Percentiles rank a stretch among this genome's conserved stretches.
These are phyloP conservation scores for Aleiodes leptofemur DNA, from an alignment of 2,888 invertebrate genomes.

Conservation along the genomic window DNA sequence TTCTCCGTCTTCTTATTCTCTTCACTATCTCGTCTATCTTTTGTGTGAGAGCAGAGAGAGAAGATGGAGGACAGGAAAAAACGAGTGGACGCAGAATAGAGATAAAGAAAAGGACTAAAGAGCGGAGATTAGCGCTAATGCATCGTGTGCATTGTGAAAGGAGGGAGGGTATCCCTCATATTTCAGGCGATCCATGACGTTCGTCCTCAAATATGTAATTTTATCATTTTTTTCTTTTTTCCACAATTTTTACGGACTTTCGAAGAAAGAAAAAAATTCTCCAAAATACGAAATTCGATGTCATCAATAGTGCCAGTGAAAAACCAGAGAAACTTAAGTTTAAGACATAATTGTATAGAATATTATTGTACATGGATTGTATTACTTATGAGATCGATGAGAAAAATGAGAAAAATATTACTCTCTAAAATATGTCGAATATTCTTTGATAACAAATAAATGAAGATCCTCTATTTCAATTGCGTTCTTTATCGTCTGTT, in stretches of 20 bases:
- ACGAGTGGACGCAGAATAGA: conserved; percentile 61
- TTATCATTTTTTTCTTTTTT: conserved; percentile 8
- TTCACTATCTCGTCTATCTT: conserved; percentile 56
- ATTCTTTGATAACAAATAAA: too few relatives aligned
- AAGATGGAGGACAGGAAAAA: conserved; percentile 49
- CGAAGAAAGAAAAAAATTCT: too few relatives aligned
- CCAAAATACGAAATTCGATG: too few relatives aligned
- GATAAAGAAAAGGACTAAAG: conserved; percentile 75
- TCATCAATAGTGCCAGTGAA: too few relatives aligned
- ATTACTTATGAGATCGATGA: too few relatives aligned
- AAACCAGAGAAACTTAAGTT: too few relatives aligned
- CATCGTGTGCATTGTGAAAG: conserved; percentile 69
- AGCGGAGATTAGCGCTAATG: conserved; percentile 76
- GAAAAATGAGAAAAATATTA: too few relatives aligned
- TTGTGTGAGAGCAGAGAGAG: conserved; percentile 56
- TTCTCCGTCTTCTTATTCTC: conserved; percentile 58
- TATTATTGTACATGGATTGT: too few relatives aligned
- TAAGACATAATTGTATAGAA: too few relatives aligned
- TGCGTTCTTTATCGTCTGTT: too few relatives aligned
- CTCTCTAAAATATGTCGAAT: too few relatives aligned
- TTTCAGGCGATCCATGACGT: conserved; percentile 74
- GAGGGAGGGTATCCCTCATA: conserved; percentile 74
- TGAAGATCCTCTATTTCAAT: too few relatives aligned
- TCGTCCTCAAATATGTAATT: conserved; percentile 39
- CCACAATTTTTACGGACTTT: not conserved